Percentiles rank a stretch among this genome's conserved stretches.
These are phyloP conservation scores for Patiria miniata DNA, from an alignment of 35 echinoderm and acorn worm genomes.

Conservation along the genomic window DNA sequence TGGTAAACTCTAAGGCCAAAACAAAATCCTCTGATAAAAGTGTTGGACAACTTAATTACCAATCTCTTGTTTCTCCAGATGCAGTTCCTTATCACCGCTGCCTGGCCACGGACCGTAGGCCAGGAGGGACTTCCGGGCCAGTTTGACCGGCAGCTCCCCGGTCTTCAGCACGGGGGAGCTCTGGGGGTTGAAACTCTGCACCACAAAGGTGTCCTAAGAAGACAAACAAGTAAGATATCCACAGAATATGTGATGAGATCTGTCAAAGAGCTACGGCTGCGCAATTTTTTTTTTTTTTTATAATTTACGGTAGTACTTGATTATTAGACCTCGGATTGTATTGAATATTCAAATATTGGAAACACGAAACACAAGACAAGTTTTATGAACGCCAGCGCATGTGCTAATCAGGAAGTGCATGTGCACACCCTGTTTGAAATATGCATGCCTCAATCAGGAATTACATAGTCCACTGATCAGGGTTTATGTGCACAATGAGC, in stretches of 20 bases:
- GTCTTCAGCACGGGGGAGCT: slow-evolving; percentile 31
- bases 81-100: slow-evolving; percentile 59
- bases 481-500: no score
- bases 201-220: slow-evolving; percentile 81
- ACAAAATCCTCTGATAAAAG: no score
- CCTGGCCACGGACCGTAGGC: slow-evolving; percentile 58
- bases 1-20: no score
- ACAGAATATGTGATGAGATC: background rate
- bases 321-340: no score
- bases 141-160: slow-evolving; percentile 63
- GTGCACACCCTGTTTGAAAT: no score
- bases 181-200: slow-evolving; percentile 60
- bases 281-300: background rate
- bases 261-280: background rate
- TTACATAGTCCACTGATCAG: no score
- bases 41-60: no score
- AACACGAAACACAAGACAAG: no score
- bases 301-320: background rate
- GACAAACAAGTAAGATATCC: background rate
- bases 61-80: slow-evolving; percentile 48
- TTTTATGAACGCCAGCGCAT: no score
- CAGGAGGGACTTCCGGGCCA: slow-evolving; percentile 77
- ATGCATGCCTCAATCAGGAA: no score
- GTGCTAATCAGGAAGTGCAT: background rate
- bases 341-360: no score